Base-by-base conservation (phyloP, 30 jellyfish, hydroid and myxozoan genomes). In the Mastigias papua region DNA sequence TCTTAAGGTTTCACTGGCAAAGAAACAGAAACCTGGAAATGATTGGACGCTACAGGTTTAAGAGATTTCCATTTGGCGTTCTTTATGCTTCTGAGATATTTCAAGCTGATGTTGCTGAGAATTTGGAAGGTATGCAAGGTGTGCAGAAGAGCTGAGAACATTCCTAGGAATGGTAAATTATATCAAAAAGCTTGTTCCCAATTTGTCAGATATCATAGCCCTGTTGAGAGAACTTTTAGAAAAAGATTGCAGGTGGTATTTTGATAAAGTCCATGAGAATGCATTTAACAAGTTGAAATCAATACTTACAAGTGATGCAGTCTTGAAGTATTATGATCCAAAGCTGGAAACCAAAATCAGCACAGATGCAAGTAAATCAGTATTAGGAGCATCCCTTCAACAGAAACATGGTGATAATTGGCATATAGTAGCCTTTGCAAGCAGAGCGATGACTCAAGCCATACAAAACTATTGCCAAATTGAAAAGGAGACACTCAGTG, bases 401-500 rank as follows among this genome's bases (percentile, higher is more conserved):
- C 78, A 76, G 80, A 76, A 76, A 48, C 81, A 76, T 48, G 54
- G 76, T 48, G 48, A 51, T 76, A 76, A 34, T 58, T 76, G 79
- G 63, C 42, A 3, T 30, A 29, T 9, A 30, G 85, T 73, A 37
- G 85, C 72, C 85, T 73, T 73, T 37, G 85, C 85, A 30, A 37
- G 77, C 22, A 73, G 85, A 73, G 85, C 54, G 7, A 42, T 69
- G 80, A 69, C 80, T 69, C 80, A 69, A 69, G 23, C 87, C 2
- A 90, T 65, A 79, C 61, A 60, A 79, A 48, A 79, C 28, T 79
- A 79, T 32, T 79, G 90, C 69, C 90, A 54, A 49, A 25, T 69
- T 66, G 82, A 84, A 84, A 72, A 51, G 69, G 90, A 83, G 91
- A 71, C 82, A 73, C 91, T 85, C 30, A 23, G 66, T 17, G 73